These are phyloP conservation scores for Meganola albula DNA, from an alignment of 2,888 invertebrate species.

Conservation along the genomic window DNA sequence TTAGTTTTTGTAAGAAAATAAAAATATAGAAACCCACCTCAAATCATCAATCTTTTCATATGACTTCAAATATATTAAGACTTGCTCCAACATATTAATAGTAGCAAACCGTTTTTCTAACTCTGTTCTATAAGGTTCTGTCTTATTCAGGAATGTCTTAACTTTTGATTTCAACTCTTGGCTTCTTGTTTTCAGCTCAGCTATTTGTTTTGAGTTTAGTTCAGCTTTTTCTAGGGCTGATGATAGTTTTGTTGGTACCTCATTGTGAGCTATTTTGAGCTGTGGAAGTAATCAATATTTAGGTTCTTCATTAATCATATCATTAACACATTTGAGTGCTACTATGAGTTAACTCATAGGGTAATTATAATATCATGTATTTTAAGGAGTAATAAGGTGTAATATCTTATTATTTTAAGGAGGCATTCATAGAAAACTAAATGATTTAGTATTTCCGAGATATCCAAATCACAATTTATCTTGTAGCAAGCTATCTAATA, in stretches of 20 bases:
- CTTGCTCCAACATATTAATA: slow-evolving; percentile 73
- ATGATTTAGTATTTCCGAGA: too few relatives aligned
- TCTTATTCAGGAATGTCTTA: slow-evolving; percentile 52
- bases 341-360: too few relatives aligned
- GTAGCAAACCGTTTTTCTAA: slow-evolving; percentile 64
- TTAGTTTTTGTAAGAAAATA: neutral
- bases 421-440: too few relatives aligned
- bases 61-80: slow-evolving; percentile 82
- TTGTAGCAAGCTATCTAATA: too few relatives aligned
- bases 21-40: slow-evolving; percentile 66
- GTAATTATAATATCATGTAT: too few relatives aligned
- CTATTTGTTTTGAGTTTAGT: slow-evolving; percentile 69
- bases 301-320: too few relatives aligned
- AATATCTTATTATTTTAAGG: too few relatives aligned
- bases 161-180: slow-evolving; percentile 56
- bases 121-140: slow-evolving; percentile 60
- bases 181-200: slow-evolving; percentile 66
- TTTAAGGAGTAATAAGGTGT: neutral
- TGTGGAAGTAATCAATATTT: too few relatives aligned
- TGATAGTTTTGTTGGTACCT: slow-evolving; percentile 80
- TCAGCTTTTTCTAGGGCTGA: slow-evolving; percentile 81
- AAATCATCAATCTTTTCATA: slow-evolving; percentile 84
- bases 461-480: too few relatives aligned
- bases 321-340: too few relatives aligned
- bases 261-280: slow-evolving; percentile 80